These are phyloP conservation scores for Scrobipalpa costella DNA, from an alignment of 2,888 invertebrate species.

Conservation along the genomic window DNA sequence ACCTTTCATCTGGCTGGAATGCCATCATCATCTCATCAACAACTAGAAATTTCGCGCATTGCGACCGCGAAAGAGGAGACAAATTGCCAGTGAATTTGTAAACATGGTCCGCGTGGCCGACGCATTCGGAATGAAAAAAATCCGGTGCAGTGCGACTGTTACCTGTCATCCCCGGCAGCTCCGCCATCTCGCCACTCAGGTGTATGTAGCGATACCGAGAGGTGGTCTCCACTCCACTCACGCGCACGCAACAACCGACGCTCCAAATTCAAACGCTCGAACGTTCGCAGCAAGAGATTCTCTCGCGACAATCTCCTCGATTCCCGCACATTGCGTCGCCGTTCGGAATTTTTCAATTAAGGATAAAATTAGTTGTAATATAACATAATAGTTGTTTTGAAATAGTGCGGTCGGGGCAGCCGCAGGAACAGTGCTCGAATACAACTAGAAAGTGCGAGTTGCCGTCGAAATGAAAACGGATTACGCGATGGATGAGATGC, in stretches of 20 bases:
- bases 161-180: constrained; percentile 39
- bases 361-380: constrained; percentile 58
- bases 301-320: constrained; percentile 23
- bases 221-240: constrained; percentile 40
- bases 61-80: constrained; percentile 24
- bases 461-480: constrained; percentile 74
- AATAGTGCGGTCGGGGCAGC: constrained; percentile 59
- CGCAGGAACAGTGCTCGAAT: constrained; percentile 47
- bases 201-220: constrained; percentile 43
- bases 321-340: constrained; percentile 32
- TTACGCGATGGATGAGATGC: constrained; percentile 79
- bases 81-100: constrained; percentile 42
- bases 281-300: not conserved
- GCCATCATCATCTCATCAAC: not conserved
- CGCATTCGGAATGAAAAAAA: constrained; percentile 38
- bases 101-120: constrained; percentile 37
- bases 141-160: constrained; percentile 40
- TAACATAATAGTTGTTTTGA: constrained; percentile 46
- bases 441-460: constrained; percentile 62
- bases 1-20: no score
- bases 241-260: constrained; percentile 29
- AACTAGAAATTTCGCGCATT: constrained; percentile 9
- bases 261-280: constrained; percentile 25
- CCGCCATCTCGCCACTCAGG: constrained; percentile 40
- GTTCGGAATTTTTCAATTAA: constrained; percentile 67